phyloP scores from a whole-genome alignment of 2,113 vertebrate species.

The Notarius lentiginosus region DNA sequence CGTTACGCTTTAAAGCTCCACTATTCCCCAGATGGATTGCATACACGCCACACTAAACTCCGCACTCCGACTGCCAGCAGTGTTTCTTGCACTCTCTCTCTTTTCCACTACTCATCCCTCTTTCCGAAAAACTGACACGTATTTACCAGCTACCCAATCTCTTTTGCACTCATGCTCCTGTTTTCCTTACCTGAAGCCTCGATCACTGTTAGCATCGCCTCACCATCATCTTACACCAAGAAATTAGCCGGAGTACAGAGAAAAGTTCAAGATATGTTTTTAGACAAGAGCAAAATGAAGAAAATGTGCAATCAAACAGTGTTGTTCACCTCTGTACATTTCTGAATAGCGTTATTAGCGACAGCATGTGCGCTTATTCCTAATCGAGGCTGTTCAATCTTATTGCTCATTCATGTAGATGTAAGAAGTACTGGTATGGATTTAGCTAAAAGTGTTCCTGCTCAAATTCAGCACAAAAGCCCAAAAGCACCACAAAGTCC shows the following conservation, averaged over 20 bases:
- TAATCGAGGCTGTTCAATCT: constrained; percentile 53
- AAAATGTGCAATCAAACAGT: neutral
- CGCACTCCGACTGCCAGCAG: constrained; percentile 44
- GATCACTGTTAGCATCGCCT: constrained; percentile 22
- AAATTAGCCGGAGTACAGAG: neutral
- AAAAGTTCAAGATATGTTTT: neutral
- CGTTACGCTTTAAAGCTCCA: constrained; percentile 50
- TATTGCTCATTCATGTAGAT: constrained; percentile 53
- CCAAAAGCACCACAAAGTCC: neutral
- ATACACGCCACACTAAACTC: constrained; percentile 48
- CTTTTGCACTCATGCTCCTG: constrained; percentile 7
- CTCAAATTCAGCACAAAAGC: constrained; percentile 21
- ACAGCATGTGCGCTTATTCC: constrained; percentile 43
- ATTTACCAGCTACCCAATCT: constrained; percentile 33
- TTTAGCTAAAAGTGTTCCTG: constrained; percentile 23
- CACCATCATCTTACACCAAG: constrained; percentile 4
- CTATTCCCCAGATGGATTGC: constrained; percentile 55
- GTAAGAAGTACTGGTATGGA: constrained; percentile 42
- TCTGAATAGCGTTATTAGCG: constrained; percentile 51
- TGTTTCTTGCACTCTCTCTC: constrained; percentile 22
- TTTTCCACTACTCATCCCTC: constrained; percentile 8
- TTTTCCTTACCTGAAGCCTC: constrained; percentile 23
- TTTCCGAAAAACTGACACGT: constrained; percentile 17
- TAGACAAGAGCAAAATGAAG: neutral
- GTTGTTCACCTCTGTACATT: neutral